Conservation (phyloP, 2,113 vertebrate species). For the Prinia subflava region DNA sequence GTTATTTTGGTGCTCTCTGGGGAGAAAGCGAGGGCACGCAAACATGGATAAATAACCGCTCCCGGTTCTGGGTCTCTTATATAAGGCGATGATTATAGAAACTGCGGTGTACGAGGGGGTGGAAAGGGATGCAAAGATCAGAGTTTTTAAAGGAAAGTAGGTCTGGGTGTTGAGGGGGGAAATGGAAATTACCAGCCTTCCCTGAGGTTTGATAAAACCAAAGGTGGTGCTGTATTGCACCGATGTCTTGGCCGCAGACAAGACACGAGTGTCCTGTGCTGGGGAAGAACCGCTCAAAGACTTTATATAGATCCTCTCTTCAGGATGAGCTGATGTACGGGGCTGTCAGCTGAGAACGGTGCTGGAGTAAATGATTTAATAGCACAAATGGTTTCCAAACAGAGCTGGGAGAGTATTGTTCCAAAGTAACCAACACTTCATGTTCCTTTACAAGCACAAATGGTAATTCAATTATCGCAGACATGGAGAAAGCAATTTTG, state of each 20-base stretch:
- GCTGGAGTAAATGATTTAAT: neutral
- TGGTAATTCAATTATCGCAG: neutral
- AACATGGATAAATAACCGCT: constrained; percentile 52
- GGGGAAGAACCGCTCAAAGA: neutral
- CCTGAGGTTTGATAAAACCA: neutral
- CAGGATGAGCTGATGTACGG: neutral
- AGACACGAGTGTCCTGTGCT: rapidly evolving
- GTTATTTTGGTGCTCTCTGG: constrained; percentile 8
- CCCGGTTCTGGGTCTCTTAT: constrained; percentile 51
- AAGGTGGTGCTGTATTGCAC: neutral
- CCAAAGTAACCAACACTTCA: neutral
- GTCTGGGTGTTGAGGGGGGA: constrained; percentile 54
- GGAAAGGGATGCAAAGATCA: constrained; percentile 39
- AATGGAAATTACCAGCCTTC: constrained; percentile 30
- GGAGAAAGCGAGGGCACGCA: constrained; percentile 4
- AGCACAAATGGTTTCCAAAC: neutral
- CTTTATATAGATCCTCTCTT: neutral
- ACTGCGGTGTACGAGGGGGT: neutral
- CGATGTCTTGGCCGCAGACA: neutral
- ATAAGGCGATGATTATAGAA: constrained; percentile 51
- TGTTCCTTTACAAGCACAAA: neutral
- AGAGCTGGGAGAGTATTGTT: neutral
- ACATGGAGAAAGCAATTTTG: neutral
- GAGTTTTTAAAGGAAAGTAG: constrained; percentile 63
- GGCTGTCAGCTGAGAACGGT: neutral